phyloP scores from a whole-genome alignment of 2,113 vertebrate genomes.

The Tichodroma muraria region DNA sequence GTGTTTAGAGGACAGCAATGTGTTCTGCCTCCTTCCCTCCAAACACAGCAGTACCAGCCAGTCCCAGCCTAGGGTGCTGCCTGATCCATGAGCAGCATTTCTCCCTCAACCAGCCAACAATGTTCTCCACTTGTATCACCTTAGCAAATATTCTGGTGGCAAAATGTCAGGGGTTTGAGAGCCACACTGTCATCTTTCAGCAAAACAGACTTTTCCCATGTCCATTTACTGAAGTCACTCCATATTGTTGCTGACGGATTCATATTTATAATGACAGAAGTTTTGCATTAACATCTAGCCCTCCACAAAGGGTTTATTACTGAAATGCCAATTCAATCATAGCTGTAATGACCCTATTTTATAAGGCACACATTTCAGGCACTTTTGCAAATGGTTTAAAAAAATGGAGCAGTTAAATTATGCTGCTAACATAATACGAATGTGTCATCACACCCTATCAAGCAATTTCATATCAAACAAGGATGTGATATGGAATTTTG shows the following conservation, averaged over 20 bases:
- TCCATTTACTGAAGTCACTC: not conserved
- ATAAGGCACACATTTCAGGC: conserved; percentile 37
- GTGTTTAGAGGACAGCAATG: not conserved
- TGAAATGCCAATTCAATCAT: conserved; percentile 36
- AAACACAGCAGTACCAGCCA: not conserved
- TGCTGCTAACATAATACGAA: conserved; percentile 30
- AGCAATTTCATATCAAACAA: conserved; percentile 40
- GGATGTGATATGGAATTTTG: not conserved
- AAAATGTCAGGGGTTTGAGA: not conserved
- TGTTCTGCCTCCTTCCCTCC: not conserved
- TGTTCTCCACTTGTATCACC: not conserved
- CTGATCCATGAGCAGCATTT: not conserved
- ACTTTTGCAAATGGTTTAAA: conserved; percentile 44
- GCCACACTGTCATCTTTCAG: not conserved
- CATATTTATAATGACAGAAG: not conserved
- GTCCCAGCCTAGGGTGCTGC: not conserved
- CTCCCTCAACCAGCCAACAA: not conserved
- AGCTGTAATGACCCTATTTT: conserved; percentile 46
- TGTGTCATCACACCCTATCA: conserved; percentile 53
- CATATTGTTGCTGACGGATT: not conserved
- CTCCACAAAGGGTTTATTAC: conserved; percentile 34
- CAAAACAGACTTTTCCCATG: not conserved
- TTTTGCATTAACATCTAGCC: conserved; percentile 36
- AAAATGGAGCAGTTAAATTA: conserved; percentile 47
- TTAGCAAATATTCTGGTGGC: not conserved